Evolutionary conservation across 2,888 invertebrate species (phyloP), one percentile per base, ranked within the genome.

Genomic region (Scaptomyza caliginosa): DNA sequence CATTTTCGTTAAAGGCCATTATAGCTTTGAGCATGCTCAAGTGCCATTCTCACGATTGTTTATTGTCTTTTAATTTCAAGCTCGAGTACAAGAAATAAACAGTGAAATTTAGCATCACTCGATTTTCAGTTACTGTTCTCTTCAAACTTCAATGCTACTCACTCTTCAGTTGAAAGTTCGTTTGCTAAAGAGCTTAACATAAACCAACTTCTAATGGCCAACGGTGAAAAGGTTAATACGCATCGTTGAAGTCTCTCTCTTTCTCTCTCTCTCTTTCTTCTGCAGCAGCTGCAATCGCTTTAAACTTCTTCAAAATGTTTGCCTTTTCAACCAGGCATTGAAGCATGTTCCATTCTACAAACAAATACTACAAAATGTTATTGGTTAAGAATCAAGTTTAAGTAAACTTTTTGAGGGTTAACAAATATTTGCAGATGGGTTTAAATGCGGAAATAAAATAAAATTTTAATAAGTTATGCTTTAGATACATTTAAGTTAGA

Each of bases 41-140:
- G 81, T 80, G 83, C 86, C 77, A 84, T 87, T 87, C 87, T 88
- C 87, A 87, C 87, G 87, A 86, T 86, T 83, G 82, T 85, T 80
- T 88, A 83, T 84, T 80, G 86, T 81, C 86, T 78, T 84, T 86
- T 86, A 83, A 81, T 86, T 86, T 86, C 86, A 66, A 78, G 86
- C 72, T 72, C 63, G 65, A 74, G 74, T 79, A 73, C 75, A 72
- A 72, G 79, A 79, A 82, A 82, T 85, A 82, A 81, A 82, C 83
- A 81, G 81, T 79, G 81, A 85, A 79, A 85, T 81, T 81, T 81
- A 81, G 83, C 82, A 82, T 63, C 79, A 76, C 66, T 74, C 85
- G 71, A 81, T 77, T 79, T 32, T 34, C 16, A 16, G 28, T 30
- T 32, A 28, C 10, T 79, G 72, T 65, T 76, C 67, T 68, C 67